A percentile compares a stretch with the other conserved stretches of the same genome.
phyloP scores from a whole-genome alignment of 2,113 vertebrate genomes.

The Strix aluco region DNA sequence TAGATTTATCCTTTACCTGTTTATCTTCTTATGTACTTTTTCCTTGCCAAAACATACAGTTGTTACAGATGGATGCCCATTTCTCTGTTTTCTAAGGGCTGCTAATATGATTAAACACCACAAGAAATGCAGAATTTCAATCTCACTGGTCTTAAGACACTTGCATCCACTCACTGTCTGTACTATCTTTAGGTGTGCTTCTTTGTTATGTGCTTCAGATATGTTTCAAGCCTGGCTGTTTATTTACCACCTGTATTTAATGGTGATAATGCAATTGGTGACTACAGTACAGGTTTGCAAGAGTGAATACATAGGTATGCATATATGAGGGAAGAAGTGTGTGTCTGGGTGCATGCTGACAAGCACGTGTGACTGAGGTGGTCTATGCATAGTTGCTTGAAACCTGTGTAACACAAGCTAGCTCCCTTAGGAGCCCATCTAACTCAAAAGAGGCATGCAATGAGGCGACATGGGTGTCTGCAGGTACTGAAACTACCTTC shows the following conservation, averaged over 20 bases:
- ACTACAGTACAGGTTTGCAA: background rate
- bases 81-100: background rate
- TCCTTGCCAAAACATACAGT: background rate
- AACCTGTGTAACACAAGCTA: fast-evolving
- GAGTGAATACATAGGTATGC: fast-evolving
- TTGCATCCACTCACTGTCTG: background rate
- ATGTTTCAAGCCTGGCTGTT: background rate
- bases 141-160: background rate
- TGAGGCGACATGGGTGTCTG: background rate
- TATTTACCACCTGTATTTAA: background rate
- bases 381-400: background rate
- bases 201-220: background rate
- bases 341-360: background rate
- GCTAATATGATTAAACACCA: background rate
- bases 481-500: background rate
- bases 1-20: background rate
- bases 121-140: background rate
- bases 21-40: background rate
- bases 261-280: background rate
- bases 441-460: background rate
- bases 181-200: background rate
- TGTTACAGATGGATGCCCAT: background rate
- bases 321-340: background rate
- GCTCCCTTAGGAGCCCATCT: background rate
- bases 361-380: background rate